Evolutionary conservation across 2,888 invertebrate species (phyloP), one percentile per base, ranked within the genome.

Genomic region (Halictus ligatus): DNA sequence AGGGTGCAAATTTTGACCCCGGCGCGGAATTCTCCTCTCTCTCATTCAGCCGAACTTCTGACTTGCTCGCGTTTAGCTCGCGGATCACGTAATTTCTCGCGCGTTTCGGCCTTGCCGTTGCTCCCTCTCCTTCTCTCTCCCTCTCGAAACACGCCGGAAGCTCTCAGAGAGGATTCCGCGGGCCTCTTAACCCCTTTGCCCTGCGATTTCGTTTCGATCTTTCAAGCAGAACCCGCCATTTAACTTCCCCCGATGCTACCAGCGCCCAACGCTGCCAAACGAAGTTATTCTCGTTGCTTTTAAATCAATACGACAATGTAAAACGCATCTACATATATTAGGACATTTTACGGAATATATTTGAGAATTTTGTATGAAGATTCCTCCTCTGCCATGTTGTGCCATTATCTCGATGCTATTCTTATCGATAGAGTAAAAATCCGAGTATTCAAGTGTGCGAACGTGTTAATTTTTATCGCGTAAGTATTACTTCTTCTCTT

Each of bases 21-120:
- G 15, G 25, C 64, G 25, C 29, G 29, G 12, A 64, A 64, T 64
- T 64, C 64, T 64, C 15, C 29, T 64, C 64, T 64, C 64, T 64
- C 64, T 54, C 54, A 29, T 64, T 64, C 64, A 64, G 29, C 64
- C 64, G 25, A 64, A 64, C 29, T 64, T 64, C 64, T 29, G 64
- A 64, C 64, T 64, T 64, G 29, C 64, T 64, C 64, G 25, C 64
- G 64, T 29, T 64, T 64, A 64, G 64, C 29, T 64, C 64, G 29
- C 64, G 64, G 40, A 75, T 75, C 75, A 58, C 46, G 84, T 74
- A 67, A 84, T 74, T 77, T 50, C 29, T 29, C 29, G 60, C 64
- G 64, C 74, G 80, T 75, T 69, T n/a, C 75, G 40, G 40, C 40
- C 60, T 43, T 40, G 60, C 13, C n/a, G 50, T 25, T 54, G n/a